Base-by-base conservation (phyloP, 2,888 invertebrate genomes). In the Drosophila villosipedis region DNA sequence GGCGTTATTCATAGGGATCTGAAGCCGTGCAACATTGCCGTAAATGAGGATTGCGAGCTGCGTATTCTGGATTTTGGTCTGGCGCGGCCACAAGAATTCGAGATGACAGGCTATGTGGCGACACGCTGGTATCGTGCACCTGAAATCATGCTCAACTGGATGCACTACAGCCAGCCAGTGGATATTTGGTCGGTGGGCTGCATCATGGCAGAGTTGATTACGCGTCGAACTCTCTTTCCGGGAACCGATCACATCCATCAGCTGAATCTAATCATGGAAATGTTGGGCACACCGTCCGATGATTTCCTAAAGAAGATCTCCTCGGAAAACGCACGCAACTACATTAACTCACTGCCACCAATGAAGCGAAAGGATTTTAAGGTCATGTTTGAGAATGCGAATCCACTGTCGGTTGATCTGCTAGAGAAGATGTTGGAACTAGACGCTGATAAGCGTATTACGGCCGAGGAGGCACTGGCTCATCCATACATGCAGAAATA, bases 91-190 rank as follows among this genome's bases (percentile, higher is more conserved):
- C 97, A 99, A 35, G 99, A 99, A 94, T 98, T 96, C 85, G 99
- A 99, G 95, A 99, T 99, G 99, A 99, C 99, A 5, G 99, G 98
- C 41, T 98, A 99, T 94, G 98, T 98, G 14, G 97, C 97, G 28
- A 97, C 97, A 33, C 94, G 99, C 81, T 97, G 97, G 97, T 98
- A 98, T 92, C 95, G 99, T 79, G 99, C 99, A 10, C 99, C 99
- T 14, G 99, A 99, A 95, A 99, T 99, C 76, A 99, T 99, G 99
- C 95, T 99, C 37, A 99, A 99, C 93, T 99, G 99, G 99, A 99
- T 99, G 99, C 99, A 99, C 93, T 99, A 99, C 93, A 98, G 98
- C 94, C 98, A 99, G 94, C 99, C 99, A 72, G 99, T 99, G 72
- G 99, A 99, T 93, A 98, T 99, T 93, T 99, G 99, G 99, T 99